Evolutionary conservation across 1,140 invertebrate genomes (phyloP).

Genomic region (Pseudomyrmex flavicornis): DNA sequence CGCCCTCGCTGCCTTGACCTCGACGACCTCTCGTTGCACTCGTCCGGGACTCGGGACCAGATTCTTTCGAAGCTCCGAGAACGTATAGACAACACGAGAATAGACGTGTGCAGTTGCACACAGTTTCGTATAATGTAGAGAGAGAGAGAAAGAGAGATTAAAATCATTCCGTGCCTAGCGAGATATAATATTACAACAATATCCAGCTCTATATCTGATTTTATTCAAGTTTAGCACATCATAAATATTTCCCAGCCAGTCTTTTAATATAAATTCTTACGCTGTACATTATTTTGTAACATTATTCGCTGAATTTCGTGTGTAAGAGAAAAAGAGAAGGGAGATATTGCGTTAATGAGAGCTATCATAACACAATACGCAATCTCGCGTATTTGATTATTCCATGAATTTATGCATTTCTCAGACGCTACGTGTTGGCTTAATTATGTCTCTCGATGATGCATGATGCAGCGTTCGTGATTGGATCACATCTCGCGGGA

Average conservation of each 20-base stretch:
- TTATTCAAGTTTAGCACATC: no score
- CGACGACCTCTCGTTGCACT: constrained; percentile 71
- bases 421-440: constrained; percentile 48
- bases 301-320: no score
- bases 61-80: constrained; percentile 67
- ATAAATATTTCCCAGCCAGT: no score
- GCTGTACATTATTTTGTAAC: no score
- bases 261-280: no score
- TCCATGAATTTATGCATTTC: constrained; percentile 56
- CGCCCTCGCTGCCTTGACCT: constrained; percentile 78
- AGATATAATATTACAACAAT: constrained; percentile 3
- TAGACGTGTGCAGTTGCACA: constrained; percentile 51
- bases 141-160: background rate
- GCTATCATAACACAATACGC: background rate
- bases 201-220: background rate
- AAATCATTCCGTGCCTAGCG: background rate
- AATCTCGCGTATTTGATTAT: constrained; percentile 11
- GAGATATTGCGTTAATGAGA: background rate
- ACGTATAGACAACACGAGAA: constrained; percentile 10
- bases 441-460: constrained; percentile 73
- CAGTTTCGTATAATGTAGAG: constrained; percentile 1
- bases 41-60: constrained; percentile 67
- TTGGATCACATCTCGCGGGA: constrained; percentile 72
- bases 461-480: constrained; percentile 65
- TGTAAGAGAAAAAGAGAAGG: no score